Conservation (phyloP, 2,888 invertebrate genomes). For the Polymixis lichenea region DNA sequence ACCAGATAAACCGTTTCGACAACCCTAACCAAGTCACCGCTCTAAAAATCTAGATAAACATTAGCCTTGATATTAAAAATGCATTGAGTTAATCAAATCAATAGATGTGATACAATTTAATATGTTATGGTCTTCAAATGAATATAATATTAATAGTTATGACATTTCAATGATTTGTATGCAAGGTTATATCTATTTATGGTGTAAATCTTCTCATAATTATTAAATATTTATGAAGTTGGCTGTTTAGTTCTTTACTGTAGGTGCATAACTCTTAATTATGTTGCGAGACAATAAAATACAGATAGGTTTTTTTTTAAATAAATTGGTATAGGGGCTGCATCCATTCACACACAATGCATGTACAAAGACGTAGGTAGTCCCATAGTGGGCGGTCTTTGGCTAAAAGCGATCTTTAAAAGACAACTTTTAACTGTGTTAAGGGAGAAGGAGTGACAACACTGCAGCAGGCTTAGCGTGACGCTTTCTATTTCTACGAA, state of each 20-base stretch:
- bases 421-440: too few species aligned
- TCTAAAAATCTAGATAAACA: slow-evolving; percentile 3
- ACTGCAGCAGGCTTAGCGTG: too few species aligned
- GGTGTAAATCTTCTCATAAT: background rate
- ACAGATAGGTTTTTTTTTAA: too few species aligned
- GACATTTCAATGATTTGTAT: background rate
- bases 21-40: background rate
- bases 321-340: too few species aligned
- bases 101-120: slow-evolving; percentile 27
- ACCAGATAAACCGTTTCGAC: background rate
- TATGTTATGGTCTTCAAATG: background rate
- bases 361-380: too few species aligned
- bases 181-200: slow-evolving; percentile 22
- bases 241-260: background rate
- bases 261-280: too few species aligned
- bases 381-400: too few species aligned
- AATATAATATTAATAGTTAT: background rate
- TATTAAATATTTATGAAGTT: slow-evolving; percentile 4
- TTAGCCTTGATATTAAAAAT: slow-evolving; percentile 40
- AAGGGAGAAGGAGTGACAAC: too few species aligned
- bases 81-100: slow-evolving; percentile 1
- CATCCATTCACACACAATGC: too few species aligned
- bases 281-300: too few species aligned
- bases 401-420: too few species aligned
- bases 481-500: too few species aligned